Evolutionary conservation across 2,797 vertebrate species (phyloP).

Genomic region (Macrochelys suwanniensis): DNA sequence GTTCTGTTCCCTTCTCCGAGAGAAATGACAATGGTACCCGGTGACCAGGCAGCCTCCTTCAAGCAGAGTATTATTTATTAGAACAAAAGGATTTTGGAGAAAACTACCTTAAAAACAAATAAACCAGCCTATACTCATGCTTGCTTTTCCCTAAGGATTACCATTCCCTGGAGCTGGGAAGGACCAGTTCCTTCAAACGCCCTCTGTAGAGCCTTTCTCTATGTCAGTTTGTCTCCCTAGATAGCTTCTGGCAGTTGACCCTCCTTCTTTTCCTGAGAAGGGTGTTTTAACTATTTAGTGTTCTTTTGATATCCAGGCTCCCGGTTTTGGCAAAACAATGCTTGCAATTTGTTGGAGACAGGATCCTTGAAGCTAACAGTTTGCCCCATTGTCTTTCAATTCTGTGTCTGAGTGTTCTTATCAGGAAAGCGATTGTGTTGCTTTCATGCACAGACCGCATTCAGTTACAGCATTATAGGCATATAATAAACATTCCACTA

Average conservation of each 20-base stretch:
- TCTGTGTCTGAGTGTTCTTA: neutral
- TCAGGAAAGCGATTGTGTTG: neutral
- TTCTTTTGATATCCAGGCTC: neutral
- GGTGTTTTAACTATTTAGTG: neutral
- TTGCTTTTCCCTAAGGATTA: neutral
- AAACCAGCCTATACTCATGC: neutral
- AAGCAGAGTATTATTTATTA: neutral
- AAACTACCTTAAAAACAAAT: neutral
- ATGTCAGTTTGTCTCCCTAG: neutral
- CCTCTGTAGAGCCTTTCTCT: neutral
- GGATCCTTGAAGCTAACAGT: neutral
- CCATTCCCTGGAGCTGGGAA: neutral
- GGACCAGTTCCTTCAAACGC: neutral
- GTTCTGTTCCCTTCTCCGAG: neutral
- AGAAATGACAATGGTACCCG: neutral
- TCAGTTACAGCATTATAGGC: neutral
- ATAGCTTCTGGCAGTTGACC: neutral
- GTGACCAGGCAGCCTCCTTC: neutral
- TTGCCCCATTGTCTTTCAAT: neutral
- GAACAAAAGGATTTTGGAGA: neutral
- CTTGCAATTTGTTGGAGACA: neutral
- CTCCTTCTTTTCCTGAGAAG: neutral
- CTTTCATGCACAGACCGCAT: neutral
- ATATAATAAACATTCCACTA: neutral
- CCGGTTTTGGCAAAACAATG: neutral